Conservation (phyloP, 2,888 invertebrate genomes). For the Tachina fera region DNA sequence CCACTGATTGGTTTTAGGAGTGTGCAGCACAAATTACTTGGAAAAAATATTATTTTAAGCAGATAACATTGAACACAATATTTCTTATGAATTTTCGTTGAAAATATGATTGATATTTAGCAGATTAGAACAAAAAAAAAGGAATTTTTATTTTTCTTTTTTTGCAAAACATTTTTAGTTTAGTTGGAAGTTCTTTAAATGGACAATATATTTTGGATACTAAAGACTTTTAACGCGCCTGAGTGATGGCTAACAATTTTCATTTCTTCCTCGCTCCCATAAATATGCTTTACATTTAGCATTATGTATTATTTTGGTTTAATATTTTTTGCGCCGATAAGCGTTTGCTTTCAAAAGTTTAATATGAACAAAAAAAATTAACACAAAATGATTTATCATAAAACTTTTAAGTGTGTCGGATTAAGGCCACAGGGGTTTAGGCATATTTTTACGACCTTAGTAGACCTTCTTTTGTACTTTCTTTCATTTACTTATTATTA, state of each 20-base stretch:
- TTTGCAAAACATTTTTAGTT: neutral
- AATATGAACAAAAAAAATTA: neutral
- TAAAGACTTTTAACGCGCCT: neutral
- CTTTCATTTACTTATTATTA: neutral
- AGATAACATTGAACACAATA: neutral
- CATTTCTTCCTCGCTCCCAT: neutral
- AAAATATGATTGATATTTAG: neutral
- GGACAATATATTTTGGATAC: neutral
- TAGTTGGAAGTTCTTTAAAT: neutral
- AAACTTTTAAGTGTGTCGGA: neutral
- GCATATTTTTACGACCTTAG: neutral
- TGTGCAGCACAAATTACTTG: neutral
- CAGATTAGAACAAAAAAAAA: neutral
- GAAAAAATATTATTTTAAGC: conserved; percentile 4
- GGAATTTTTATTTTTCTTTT: neutral
- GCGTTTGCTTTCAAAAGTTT: neutral
- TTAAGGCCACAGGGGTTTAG: neutral
- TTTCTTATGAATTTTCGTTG: neutral
- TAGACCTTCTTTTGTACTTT: neutral
- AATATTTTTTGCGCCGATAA: neutral
- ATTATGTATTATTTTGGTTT: neutral
- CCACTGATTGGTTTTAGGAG: neutral
- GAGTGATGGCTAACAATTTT: neutral
- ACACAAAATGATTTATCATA: conserved; percentile 15
- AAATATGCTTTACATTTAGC: neutral